phyloP scores from a whole-genome alignment of 2,797 vertebrate species.

The Huso huso region DNA sequence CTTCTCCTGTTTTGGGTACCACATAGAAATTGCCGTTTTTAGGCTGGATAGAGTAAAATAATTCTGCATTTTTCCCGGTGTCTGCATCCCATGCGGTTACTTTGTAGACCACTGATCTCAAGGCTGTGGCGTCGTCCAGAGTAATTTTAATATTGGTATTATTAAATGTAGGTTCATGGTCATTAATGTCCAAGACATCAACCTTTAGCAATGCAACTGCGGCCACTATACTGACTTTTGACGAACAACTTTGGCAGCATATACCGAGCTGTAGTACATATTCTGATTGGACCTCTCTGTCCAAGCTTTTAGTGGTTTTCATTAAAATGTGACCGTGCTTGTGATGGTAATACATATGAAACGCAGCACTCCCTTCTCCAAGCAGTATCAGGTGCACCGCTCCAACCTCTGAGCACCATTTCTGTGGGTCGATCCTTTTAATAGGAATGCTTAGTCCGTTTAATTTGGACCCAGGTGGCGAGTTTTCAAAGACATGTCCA shows the following conservation, averaged over 20 bases:
- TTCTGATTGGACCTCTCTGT: constrained; percentile 62
- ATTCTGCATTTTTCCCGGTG: constrained; percentile 72
- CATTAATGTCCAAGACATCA: constrained; percentile 77
- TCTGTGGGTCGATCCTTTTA: constrained; percentile 58
- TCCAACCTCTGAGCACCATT: constrained; percentile 52
- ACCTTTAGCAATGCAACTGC: constrained; percentile 63
- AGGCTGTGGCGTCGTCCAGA: constrained; percentile 71
- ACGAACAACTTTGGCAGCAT: constrained; percentile 55
- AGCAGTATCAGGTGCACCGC: constrained; percentile 64
- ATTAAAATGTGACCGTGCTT: constrained; percentile 64
- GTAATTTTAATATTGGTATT: constrained; percentile 47
- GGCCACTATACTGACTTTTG: constrained; percentile 34
- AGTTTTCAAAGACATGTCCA: constrained; percentile 74
- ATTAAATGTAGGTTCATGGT: constrained; percentile 68
- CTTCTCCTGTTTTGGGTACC: constrained; percentile 76
- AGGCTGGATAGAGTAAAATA: constrained; percentile 69
- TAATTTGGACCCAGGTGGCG: constrained; percentile 63
- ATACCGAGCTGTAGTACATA: constrained; percentile 62
- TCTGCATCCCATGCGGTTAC: constrained; percentile 65
- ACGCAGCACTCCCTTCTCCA: constrained; percentile 61
- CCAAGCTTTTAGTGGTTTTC: constrained; percentile 64
- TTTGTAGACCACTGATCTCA: constrained; percentile 61
- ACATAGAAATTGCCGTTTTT: constrained; percentile 72
- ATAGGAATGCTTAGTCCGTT: constrained; percentile 70
- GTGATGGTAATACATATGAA: constrained; percentile 66